These are phyloP conservation scores for Syrphus vitripennis DNA, from an alignment of 2,888 invertebrate species.

Conservation along the genomic window DNA sequence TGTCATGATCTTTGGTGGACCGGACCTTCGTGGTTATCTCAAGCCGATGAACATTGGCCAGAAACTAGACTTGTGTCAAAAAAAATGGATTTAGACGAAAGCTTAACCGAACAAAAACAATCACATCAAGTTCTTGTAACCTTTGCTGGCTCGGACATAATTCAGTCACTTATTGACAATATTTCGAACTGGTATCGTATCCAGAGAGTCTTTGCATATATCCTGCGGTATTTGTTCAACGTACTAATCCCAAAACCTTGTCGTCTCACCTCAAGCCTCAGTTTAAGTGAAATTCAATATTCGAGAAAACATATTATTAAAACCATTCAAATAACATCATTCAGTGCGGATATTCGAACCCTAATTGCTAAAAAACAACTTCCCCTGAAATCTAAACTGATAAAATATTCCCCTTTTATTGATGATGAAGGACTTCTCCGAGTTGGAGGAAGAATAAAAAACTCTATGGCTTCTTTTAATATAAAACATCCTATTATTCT, in stretches of 20 bases:
- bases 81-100: not conserved
- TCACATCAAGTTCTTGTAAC: not conserved
- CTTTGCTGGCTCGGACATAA: not conserved
- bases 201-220: conserved; percentile 11
- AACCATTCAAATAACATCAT: conserved; percentile 1
- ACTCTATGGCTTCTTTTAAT: not conserved
- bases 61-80: conserved; percentile 1
- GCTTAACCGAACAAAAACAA: too few species aligned
- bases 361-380: not conserved
- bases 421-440: too few species aligned
- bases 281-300: not conserved
- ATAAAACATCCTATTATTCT: too few species aligned
- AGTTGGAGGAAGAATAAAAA: conserved; percentile 7
- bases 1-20: conserved; percentile 62
- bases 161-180: conserved; percentile 14
- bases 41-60: conserved; percentile 16
- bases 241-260: not conserved
- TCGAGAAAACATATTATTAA: not conserved
- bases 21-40: conserved; percentile 56
- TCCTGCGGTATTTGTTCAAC: conserved; percentile 16
- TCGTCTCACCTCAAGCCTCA: not conserved
- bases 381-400: too few species aligned
- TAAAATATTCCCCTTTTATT: not conserved
- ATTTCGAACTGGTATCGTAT: conserved; percentile 27
- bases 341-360: not conserved